Evolutionary conservation across 1,140 invertebrate genomes (phyloP), one percentile per base, ranked within the genome.

Genomic region (Vollenhovia emeryi): DNA sequence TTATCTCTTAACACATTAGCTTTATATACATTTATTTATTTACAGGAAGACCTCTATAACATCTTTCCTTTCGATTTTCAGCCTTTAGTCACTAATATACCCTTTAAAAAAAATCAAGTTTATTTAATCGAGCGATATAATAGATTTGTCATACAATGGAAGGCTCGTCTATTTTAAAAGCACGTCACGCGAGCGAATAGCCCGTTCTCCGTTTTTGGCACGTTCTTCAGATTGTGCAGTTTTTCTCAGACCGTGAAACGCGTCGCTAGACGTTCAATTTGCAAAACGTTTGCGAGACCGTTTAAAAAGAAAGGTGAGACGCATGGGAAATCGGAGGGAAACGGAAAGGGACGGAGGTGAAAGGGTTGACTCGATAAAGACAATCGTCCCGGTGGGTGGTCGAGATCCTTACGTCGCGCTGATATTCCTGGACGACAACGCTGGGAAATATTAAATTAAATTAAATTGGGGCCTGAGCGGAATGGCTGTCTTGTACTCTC

Each of bases 391-490:
- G 8, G 50, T 45, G 30, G 62, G 40, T 21, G 30, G 24, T 43
- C 30, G 30, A 18, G 48, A 50, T 57, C 18, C 30, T 74, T 74
- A 74, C 45, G 48, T 45, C 33, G 60, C 9, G 33, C 86, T 85
- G 68, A 82, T 87, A 89, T 89, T 82, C 57, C 30, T n/a, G n/a
- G n/a, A n/a, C 15, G 48, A 62, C 86, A 64, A 50, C 60, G 62
- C 6, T 74, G 74, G 8, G 64, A 87, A 76, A 87, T 85, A 89
- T 89, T 87, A 76, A 76, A 85, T 89, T 87, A 89, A 89, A 87
- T 89, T 85, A 89, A 87, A 85, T 78, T 87, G n/a, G n/a, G n/a
- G n/a, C n/a, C n/a, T n/a, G n/a, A n/a, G n/a, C n/a, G n/a, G n/a
- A n/a, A n/a, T n/a, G n/a, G n/a, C n/a, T n/a, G n/a, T n/a, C n/a